Evolutionary conservation across 1,140 invertebrate genomes (phyloP), one percentile per base, ranked within the genome.

Genomic region (Cydia fagiglandana): DNA sequence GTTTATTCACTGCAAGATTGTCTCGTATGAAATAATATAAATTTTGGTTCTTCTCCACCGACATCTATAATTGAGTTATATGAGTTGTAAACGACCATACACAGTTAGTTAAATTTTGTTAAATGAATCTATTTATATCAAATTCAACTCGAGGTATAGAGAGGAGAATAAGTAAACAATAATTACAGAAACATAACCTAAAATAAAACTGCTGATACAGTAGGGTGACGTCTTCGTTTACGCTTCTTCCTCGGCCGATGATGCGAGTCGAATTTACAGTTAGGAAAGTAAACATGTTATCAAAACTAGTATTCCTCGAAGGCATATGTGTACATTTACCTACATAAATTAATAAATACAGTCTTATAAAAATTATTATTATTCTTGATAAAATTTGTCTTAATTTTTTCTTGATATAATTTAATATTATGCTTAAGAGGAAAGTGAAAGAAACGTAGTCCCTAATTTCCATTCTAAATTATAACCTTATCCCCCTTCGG

Each of bases 211-310:
- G 28, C 34, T 41, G n/a, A 41, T 70, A 34, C 7, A 12, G 34
- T 17, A 10, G n/a, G 64, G 30, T 70, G 66, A 70, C 66, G 66
- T 70, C 34, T 70, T 70, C 66, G 34, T 70, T 61, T 70, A 12
- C 66, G 66, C n/a, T 45, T 70, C 66, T 70, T 70, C 10, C 30
- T 38, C 66, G 66, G 66, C 34, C 34, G 34, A 70, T 70, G 66
- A 10, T 70, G 66, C 66, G 66, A 38, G 66, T 70, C 66, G n/a
- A 70, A 70, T 45, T 70, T 70, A 70, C 66, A 70, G 66, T 70
- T 70, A 70, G 66, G 66, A 70, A 17, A 70, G 66, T 45, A 41
- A 70, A 70, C 66, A 70, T 70, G 66, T 70, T 70, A 70, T 70
- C 66, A 70, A 38, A 41, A 70, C 66, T 38, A 70, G 66, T 70